Base-by-base conservation (phyloP, 2,888 invertebrate genomes). In the Blomia tropicalis region DNA sequence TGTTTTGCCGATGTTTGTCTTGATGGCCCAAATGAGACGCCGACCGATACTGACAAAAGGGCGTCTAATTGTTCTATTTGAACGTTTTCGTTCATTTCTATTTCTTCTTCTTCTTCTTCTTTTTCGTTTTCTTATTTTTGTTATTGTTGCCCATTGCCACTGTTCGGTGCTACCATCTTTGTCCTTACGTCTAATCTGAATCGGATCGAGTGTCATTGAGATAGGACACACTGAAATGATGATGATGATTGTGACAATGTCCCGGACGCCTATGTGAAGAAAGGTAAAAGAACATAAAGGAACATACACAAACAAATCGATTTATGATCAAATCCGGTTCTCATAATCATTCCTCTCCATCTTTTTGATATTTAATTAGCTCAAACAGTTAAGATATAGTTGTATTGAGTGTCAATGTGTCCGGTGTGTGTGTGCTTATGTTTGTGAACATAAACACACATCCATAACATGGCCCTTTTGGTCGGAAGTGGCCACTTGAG, bases 191-290 rank as follows among this genome's bases (percentile, higher is more conserved):
- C 51, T 47, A 47, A 47, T 47, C 51, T 47, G 51, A 47, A 47
- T 47, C 51, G 51, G n/a, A 47, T 47, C 51, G 51, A 47, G 14
- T 47, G 51, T 19, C 51, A 47, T 47, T 47, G 51, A 47, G 51
- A 47, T 47, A 47, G n/a, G 51, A n/a, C 51, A 27, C 7, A 47
- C 22, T 17, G 7, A 17, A 36, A 36, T 17, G 36, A n/a, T n/a
- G n/a, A n/a, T n/a, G n/a, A n/a, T n/a, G n/a, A n/a, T n/a, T n/a
- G n/a, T n/a, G n/a, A n/a, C n/a, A n/a, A n/a, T n/a, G n/a, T n/a
- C n/a, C n/a, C 14, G 14, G 41, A 14, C 41, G 41, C n/a, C 41
- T 41, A 41, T 17, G 41, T n/a, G 41, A 14, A n/a, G 14, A 41
- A n/a, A n/a, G 14, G 14, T 14, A 41, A 17, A 41, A 14, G 41